Conservation (phyloP, 2,797 vertebrate species). For the Sebastes steindachneri region DNA sequence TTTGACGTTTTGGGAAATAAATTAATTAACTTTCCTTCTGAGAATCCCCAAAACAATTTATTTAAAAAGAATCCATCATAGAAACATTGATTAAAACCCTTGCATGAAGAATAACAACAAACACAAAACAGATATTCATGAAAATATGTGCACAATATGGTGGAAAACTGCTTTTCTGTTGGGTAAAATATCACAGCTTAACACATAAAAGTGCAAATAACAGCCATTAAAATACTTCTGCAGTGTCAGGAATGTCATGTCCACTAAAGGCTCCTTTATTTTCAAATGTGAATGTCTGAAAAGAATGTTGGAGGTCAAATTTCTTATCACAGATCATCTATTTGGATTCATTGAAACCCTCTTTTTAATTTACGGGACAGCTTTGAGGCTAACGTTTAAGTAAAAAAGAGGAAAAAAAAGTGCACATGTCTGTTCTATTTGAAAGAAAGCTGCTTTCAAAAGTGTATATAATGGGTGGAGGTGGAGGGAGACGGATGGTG, state of each 20-base stretch:
- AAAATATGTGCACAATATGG: not conserved
- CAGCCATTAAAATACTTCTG: not conserved
- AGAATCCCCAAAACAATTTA: not conserved
- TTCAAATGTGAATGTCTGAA: not conserved
- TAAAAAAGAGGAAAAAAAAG: not conserved
- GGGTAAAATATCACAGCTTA: too few species aligned
- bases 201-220: not conserved
- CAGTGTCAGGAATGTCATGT: not conserved
- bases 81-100: not conserved
- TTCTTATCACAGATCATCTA: conserved; percentile 6
- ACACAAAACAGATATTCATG: not conserved
- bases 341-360: not conserved
- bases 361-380: conserved; percentile 1
- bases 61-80: not conserved
- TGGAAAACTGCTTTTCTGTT: not conserved
- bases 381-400: not conserved
- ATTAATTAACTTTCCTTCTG: not conserved
- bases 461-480: not conserved
- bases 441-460: not conserved
- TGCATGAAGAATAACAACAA: not conserved
- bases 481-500: not conserved
- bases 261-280: not conserved
- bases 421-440: not conserved
- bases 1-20: not conserved
- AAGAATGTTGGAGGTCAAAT: not conserved